Percentiles rank a stretch among this genome's conserved stretches.
phyloP scores from a whole-genome alignment of 2,113 vertebrate genomes.

The Bubo bubo region DNA sequence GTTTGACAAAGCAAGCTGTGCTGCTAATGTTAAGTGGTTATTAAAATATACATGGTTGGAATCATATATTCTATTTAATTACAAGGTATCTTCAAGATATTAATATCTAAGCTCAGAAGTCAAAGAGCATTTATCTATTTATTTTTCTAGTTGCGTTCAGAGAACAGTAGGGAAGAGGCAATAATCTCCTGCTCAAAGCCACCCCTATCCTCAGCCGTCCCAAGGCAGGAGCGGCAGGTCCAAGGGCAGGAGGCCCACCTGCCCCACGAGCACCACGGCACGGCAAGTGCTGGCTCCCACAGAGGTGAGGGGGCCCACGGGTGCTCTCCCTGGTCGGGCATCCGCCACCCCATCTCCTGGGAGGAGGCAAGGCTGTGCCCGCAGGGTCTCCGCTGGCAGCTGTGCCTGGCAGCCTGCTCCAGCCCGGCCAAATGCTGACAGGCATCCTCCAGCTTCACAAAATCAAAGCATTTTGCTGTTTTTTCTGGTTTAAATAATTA shows the following conservation, averaged over 20 bases:
- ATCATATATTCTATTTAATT: neutral
- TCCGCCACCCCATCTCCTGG: accelerated
- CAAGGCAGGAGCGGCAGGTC: neutral
- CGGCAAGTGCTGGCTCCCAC: neutral
- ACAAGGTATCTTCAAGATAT: neutral
- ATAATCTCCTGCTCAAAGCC: neutral
- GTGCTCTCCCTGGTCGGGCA: neutral
- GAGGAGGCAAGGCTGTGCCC: neutral
- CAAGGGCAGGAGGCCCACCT: neutral
- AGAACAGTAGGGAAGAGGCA: neutral
- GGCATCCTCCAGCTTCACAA: neutral
- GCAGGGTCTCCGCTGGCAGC: accelerated
- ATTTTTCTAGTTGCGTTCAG: neutral
- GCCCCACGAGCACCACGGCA: neutral
- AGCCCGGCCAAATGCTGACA: neutral
- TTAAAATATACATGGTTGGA: neutral
- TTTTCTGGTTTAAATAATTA: neutral
- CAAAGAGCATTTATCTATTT: neutral
- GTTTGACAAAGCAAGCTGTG: neutral
- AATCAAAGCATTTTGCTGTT: neutral
- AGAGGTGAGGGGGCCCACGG: accelerated
- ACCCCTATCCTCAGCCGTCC: neutral
- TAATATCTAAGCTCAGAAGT: neutral
- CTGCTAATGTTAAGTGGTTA: neutral
- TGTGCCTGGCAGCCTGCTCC: neutral